Evolutionary conservation across 2,113 vertebrate genomes (phyloP).

Genomic region (Ptychochromis oligacanthus): DNA sequence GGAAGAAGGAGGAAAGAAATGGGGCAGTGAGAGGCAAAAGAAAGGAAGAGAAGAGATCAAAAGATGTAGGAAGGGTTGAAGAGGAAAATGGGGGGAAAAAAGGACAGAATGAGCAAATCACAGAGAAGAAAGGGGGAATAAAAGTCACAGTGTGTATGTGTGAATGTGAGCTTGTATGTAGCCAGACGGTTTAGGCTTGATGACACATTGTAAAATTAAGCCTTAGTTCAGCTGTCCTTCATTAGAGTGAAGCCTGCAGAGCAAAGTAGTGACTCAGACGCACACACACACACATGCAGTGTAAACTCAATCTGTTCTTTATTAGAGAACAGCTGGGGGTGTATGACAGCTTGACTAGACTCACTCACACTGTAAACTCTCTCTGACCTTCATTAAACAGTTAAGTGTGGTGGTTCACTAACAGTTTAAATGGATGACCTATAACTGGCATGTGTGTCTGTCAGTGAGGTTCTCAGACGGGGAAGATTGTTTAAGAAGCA

Average conservation of each 20-base stretch:
- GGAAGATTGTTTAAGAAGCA: constrained; percentile 38
- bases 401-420: constrained; percentile 57
- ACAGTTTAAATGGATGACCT: constrained; percentile 70
- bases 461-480: constrained; percentile 34
- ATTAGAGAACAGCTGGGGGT: constrained; percentile 77
- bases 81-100: not conserved
- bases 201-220: constrained; percentile 69
- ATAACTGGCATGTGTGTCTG: constrained; percentile 63
- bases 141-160: constrained; percentile 12
- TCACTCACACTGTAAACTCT: constrained; percentile 68
- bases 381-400: constrained; percentile 75
- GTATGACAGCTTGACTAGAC: constrained; percentile 73
- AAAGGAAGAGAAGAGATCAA: constrained; percentile 3
- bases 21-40: accelerated
- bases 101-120: constrained; percentile 27
- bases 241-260: constrained; percentile 65
- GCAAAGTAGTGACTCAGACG: constrained; percentile 47
- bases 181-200: constrained; percentile 52
- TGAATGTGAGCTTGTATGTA: constrained; percentile 18
- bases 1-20: not conserved
- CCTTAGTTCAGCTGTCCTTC: constrained; percentile 70
- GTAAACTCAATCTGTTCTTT: constrained; percentile 73
- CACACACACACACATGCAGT: constrained; percentile 11
- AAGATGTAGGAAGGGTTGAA: constrained; percentile 1
- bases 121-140: not conserved